Conservation (phyloP, 2,113 vertebrate genomes). For the Cairina moschata region DNA sequence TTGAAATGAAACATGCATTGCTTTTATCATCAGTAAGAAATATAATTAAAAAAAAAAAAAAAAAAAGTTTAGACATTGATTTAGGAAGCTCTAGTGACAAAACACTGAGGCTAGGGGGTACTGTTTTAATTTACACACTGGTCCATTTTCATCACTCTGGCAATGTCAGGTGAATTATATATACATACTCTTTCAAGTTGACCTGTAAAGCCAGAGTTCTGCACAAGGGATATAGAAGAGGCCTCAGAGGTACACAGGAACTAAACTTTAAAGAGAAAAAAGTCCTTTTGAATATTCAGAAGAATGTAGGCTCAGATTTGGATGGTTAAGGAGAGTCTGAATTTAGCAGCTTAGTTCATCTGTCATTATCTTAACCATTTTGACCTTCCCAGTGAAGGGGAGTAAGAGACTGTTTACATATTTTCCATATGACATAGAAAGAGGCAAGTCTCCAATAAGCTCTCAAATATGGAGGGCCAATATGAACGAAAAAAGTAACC, state of each 20-base stretch:
- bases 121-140: background rate
- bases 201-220: background rate
- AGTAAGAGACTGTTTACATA: background rate
- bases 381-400: background rate
- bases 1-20: background rate
- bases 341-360: background rate
- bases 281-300: background rate
- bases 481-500: background rate
- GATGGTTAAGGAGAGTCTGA: background rate
- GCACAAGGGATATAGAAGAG: background rate
- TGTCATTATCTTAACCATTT: background rate
- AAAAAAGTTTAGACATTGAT: background rate
- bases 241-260: background rate
- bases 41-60: background rate
- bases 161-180: background rate
- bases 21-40: background rate
- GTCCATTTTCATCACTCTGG: background rate
- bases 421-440: background rate
- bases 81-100: background rate
- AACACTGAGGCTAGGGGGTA: background rate
- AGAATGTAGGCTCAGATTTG: background rate
- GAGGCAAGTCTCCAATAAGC: background rate
- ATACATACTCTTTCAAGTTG: background rate
- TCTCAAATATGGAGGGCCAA: background rate
- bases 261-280: rapidly evolving